phyloP scores from a whole-genome alignment of 2,113 vertebrate species.

The Sterrhoptilus dennistouni region DNA sequence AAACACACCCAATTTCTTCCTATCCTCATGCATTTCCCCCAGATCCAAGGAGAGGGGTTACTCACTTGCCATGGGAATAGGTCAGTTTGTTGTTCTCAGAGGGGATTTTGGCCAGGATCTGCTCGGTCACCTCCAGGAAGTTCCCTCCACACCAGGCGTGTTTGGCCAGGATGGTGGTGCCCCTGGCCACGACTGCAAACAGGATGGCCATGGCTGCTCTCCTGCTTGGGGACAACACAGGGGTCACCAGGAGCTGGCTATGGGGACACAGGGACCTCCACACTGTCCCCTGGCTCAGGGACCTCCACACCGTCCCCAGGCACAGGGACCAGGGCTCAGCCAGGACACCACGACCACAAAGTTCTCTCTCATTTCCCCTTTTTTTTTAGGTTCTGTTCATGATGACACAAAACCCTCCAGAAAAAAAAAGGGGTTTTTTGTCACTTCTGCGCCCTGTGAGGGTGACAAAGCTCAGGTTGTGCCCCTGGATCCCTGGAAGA shows the following conservation, averaged over 20 bases:
- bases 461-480: neutral
- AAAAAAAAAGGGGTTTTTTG: neutral
- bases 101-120: conserved; percentile 94
- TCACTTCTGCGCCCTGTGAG: neutral
- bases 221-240: neutral
- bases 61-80: conserved; percentile 94
- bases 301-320: no score
- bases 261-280: neutral
- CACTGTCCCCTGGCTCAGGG: no score
- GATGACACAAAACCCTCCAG: fast-evolving
- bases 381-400: neutral
- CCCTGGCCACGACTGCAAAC: conserved; percentile 94
- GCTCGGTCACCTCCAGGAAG: conserved; percentile 97
- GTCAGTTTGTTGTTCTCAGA: conserved; percentile 98
- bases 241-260: neutral
- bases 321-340: neutral
- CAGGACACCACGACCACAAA: neutral
- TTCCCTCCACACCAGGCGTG: conserved; percentile 96
- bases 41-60: neutral
- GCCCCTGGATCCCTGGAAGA: neutral
- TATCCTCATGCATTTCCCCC: neutral
- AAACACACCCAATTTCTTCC: fast-evolving
- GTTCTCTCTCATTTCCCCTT: neutral
- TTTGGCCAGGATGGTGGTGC: conserved; percentile 95
- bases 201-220: conserved; percentile 91